Conservation (phyloP, 2,888 invertebrate genomes). For the Melikaiella ostensackeni region DNA sequence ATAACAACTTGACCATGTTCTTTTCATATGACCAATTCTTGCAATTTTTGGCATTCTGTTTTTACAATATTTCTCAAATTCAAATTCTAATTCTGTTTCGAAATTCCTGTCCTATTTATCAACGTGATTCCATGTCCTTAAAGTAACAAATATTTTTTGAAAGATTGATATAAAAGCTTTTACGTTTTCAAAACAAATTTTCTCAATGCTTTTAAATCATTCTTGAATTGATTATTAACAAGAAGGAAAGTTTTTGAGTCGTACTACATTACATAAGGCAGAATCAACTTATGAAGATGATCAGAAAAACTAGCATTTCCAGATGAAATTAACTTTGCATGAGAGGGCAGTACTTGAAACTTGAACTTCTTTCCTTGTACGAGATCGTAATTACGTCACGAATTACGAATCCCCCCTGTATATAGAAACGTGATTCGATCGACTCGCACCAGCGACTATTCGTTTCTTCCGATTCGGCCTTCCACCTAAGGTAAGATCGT, state of each 20-base stretch:
- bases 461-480: constrained; percentile 54
- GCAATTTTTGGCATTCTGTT: too few relatives aligned
- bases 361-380: constrained; percentile 34
- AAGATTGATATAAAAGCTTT: not conserved
- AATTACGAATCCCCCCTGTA: constrained; percentile 36
- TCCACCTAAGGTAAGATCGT: constrained; percentile 41
- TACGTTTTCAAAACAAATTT: not conserved
- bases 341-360: constrained; percentile 15
- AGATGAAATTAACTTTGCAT: constrained; percentile 22
- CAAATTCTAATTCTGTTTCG: too few relatives aligned
- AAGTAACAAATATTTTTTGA: not conserved
- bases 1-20: too few relatives aligned
- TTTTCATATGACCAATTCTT: too few relatives aligned
- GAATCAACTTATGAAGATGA: not conserved
- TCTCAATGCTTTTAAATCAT: not conserved
- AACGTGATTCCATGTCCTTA: too few relatives aligned
- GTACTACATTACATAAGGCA: not conserved
- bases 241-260: not conserved
- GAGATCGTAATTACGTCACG: constrained; percentile 27
- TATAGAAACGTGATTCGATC: constrained; percentile 34
- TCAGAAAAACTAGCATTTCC: not conserved
- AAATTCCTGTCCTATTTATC: too few relatives aligned
- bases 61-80: too few relatives aligned
- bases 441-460: constrained; percentile 25
- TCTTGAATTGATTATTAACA: not conserved